Evolutionary conservation across 2,113 vertebrate genomes (phyloP), one percentile per base, ranked within the genome.

Genomic region (Sinocyclocheilus anophthalmus): DNA sequence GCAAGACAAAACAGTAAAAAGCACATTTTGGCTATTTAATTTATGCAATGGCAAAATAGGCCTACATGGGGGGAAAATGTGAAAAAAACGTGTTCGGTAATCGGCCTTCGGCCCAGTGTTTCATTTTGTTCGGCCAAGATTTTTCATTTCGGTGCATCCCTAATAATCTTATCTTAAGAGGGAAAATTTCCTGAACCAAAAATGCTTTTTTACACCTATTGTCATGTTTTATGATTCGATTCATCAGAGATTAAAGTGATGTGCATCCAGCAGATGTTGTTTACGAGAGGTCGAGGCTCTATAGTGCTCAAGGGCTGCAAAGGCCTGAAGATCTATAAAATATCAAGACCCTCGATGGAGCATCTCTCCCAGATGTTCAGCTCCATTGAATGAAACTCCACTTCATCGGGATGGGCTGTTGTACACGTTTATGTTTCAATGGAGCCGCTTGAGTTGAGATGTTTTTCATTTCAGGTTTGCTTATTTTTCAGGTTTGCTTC

Each of bases 181-280:
- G 20, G 22, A 8, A 20, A 9, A 8, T 8, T 1, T 30, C 26
- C 63, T 30, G 24, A 65, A 65, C 12, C 63, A 30, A 2, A 67
- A 37, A 33, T 30, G 39, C 39, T 42, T 42, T 42, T 42, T 42
- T 42, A 42, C 42, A 42, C 7, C 14, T 37, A 1, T 8, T 2
- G 18, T 11, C 69, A 20, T 39, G 33, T 39, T 53, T 24, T 39
- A 16, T 42, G 11, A 16, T n/a, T 81, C 30, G 37, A 85, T 59
- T 76, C 24, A 61, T 33, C 5, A 26, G 53, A 16, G 48, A 48
- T 65, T 22, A 20, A n/a, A 84, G 81, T 14, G 22, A 20, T 45
- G 33, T 26, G 13, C 81, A 53, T 42, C 39, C 33, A 69, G 42
- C 72, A 76, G 80, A 85, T 85, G 70, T 80, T 75, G 57, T 82